A percentile compares a stretch with the other conserved stretches of the same genome.
These are phyloP conservation scores for Riptortus pedestris DNA, from an alignment of 1,140 invertebrate genomes.

Conservation along the genomic window DNA sequence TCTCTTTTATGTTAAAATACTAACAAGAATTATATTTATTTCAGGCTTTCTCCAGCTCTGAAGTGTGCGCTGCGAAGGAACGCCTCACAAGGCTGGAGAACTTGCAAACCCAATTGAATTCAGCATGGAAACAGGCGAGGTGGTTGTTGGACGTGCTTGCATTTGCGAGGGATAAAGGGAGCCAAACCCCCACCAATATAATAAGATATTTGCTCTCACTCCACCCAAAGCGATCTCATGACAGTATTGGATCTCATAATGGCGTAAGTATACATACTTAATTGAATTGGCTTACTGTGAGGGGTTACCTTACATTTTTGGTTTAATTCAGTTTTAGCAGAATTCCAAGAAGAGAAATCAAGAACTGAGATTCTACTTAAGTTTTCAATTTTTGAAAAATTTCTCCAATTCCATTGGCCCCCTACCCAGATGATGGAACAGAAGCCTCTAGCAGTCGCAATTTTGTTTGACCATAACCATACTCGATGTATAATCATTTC, in stretches of 20 bases:
- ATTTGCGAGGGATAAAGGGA: slow-evolving; percentile 71
- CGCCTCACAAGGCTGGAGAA: slow-evolving; percentile 69
- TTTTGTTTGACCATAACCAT: too few species aligned
- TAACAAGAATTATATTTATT: too few species aligned
- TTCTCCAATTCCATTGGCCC: too few species aligned
- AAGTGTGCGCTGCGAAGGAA: slow-evolving; percentile 74
- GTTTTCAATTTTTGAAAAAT: too few species aligned
- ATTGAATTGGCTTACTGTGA: background rate
- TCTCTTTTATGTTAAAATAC: too few species aligned
- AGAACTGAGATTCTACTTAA: slow-evolving; percentile 29
- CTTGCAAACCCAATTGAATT: slow-evolving; percentile 67
- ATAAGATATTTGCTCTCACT: slow-evolving; percentile 38
- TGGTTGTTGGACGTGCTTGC: slow-evolving; percentile 93
- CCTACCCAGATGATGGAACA: too few species aligned
- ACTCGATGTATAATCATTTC: too few species aligned
- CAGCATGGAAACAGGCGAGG: slow-evolving; percentile 80
- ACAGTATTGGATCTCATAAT: slow-evolving; percentile 30
- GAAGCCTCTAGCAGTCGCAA: too few species aligned
- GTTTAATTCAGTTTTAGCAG: slow-evolving; percentile 32
- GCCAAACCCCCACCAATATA: slow-evolving; percentile 35
- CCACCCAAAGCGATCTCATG: slow-evolving; percentile 27
- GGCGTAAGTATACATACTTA: slow-evolving; percentile 25
- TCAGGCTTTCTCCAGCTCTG: slow-evolving; percentile 77
- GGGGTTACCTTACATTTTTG: background rate
- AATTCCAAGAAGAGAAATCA: slow-evolving; percentile 37